Base-by-base conservation (phyloP, 2,113 vertebrate genomes). In the Gambusia holbrooki region DNA sequence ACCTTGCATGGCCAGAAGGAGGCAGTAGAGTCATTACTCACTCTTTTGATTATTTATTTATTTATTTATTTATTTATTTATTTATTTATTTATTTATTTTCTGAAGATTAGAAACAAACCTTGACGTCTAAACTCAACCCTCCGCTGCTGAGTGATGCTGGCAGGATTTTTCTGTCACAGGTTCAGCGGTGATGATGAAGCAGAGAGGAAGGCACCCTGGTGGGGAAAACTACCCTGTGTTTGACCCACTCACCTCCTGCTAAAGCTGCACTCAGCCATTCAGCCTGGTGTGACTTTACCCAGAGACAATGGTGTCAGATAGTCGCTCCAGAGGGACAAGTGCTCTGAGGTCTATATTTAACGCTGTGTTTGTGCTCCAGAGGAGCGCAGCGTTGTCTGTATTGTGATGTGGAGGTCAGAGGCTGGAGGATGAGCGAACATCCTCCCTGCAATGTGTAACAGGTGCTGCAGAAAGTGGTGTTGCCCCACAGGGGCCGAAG, bases 271-370 rank as follows among this genome's bases (percentile, higher is more conserved):
- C 77, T 83, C 30, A 75, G 14, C 74, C 74, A 62, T 77, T 62
- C 33, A 77, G 62, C 73, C 83, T 73, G 87, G 79, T 87, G 76
- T 37, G 77, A 72, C 74, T 60, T 48, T 63, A 76, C 40, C 0
- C 35, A 62, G 62, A 66, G 67, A 92, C 90, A 90, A 89, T 86
- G 79, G 79, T 82, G 12, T 90, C 84, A 64, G 82, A 67, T 89
- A 62, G 71, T 22, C 14, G 28, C 76, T 87, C 86, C 78, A 48
- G 33, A 5, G 81, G 76, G 81, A 87, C 78, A 61, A 62, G 71
- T 63, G 71, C 42, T 74, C 61, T 74, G 30, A 63, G 83, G 69
- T 76, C 84, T 91, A 83, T 90, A 83, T 90, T 87, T 88, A 89
- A 84, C 67, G 0, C 62, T 33, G 33, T 40, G 19, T 15, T 76